Evolutionary conservation across 30 jellyfish, hydroid and myxozoan genomes (phyloP), one percentile per base, ranked within the genome.

Genomic region (Hydractinia echinata): DNA sequence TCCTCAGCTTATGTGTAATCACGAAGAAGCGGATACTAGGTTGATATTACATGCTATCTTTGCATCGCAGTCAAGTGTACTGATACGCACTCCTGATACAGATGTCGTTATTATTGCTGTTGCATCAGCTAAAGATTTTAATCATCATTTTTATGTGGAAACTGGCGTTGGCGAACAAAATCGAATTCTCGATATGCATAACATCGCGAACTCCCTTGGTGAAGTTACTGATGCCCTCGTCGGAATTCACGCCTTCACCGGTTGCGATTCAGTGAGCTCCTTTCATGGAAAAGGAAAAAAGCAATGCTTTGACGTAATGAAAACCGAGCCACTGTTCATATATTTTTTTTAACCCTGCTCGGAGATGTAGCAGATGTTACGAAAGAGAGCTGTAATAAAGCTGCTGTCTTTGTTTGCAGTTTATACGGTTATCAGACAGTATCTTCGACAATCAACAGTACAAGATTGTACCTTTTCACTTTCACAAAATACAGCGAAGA

Each of bases 11-110:
- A 39, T 8, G 76, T 83, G 87, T 53, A 84, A 82, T 51, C 96
- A 88, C 73, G 95, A 88, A 78, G 95, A 83, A 84, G 95, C 89
- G 51, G 95, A 88, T 73, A 79, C 96, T 67, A 62, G 95, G 52
- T 39, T 80, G 86, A 49, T 72, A 8, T 56, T 86, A 30, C 90
- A 86, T 86, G 95, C 95, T 21, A 76, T 67, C n/a, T 88, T 76
- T 52, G 95, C 91, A 56, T 84, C 93, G 15, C 72, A 61, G 51
- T 61, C 49, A 56, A 83, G 68, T 69, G 83, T 21, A 21, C 13
- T 19, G 1, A 73, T 52, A 52, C 56, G 52, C 16, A 15, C 53
- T 68, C 79, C 94, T 4, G 94, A 83, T 69, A 88, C 96, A 49
- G 96, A 88, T 72, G 94, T 88, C 21, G 76, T 88, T 60, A 68